A percentile compares a stretch with the other conserved stretches of the same genome.
Conservation (phyloP, 2,113 vertebrate genomes). For the Eudyptes chrysolophus region DNA sequence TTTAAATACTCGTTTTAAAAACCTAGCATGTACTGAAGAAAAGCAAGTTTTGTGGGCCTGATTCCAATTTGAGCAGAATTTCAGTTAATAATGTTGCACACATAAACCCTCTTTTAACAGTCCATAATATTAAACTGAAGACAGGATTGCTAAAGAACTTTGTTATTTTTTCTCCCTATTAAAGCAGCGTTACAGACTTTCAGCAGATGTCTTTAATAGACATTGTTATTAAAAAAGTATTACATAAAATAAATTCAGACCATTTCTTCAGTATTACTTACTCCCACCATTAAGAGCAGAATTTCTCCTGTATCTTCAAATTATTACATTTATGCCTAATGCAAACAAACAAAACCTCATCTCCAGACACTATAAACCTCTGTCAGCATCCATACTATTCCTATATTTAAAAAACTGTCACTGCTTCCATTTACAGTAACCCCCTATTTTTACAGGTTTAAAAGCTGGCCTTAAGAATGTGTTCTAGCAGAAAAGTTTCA, state of each 20-base stretch:
- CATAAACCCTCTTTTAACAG: slow-evolving; percentile 67
- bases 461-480: slow-evolving; percentile 6
- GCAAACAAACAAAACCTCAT: neutral
- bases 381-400: neutral
- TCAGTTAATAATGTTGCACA: slow-evolving; percentile 57
- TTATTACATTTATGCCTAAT: slow-evolving; percentile 21
- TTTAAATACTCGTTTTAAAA: slow-evolving; percentile 40
- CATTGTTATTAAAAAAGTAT: slow-evolving; percentile 60
- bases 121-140: slow-evolving; percentile 62
- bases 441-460: slow-evolving; percentile 32
- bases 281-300: neutral
- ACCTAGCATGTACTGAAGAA: slow-evolving; percentile 1
- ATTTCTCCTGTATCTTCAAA: neutral
- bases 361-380: neutral
- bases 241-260: slow-evolving; percentile 51
- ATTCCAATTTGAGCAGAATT: slow-evolving; percentile 68
- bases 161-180: slow-evolving; percentile 42
- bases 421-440: neutral
- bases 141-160: slow-evolving; percentile 59
- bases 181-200: slow-evolving; percentile 53
- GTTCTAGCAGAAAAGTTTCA: slow-evolving; percentile 16
- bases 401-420: neutral
- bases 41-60: slow-evolving; percentile 42
- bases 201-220: slow-evolving; percentile 71
- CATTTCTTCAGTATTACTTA: neutral